A percentile compares a stretch with the other conserved stretches of the same genome.
Evolutionary conservation across 2,797 vertebrate genomes (phyloP).

Genomic region (Catharus ustulatus): DNA sequence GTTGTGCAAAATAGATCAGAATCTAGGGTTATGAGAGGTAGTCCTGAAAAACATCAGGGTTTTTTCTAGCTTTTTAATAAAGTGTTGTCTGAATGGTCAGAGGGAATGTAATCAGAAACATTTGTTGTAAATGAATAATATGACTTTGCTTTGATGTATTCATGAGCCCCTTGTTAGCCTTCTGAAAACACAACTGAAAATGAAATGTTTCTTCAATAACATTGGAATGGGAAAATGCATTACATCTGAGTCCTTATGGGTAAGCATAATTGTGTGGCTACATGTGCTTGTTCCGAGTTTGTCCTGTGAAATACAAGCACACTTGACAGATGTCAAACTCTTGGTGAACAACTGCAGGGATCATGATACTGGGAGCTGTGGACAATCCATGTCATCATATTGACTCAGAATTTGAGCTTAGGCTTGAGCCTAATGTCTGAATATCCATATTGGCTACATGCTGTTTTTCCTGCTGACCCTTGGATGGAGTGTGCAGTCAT

Average conservation of each 20-base stretch:
- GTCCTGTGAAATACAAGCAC: not conserved
- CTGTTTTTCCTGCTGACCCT: not conserved
- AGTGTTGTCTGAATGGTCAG: not conserved
- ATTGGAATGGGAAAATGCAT: constrained; percentile 19
- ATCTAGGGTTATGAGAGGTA: not conserved
- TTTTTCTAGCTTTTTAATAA: not conserved
- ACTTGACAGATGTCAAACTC: not conserved
- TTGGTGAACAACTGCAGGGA: not conserved
- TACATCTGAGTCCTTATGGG: constrained; percentile 4
- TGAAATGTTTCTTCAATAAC: constrained; percentile 42
- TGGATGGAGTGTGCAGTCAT: not conserved
- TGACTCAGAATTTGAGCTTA: not conserved
- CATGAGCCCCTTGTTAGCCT: constrained; percentile 21
- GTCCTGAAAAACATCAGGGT: not conserved
- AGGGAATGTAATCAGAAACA: constrained; percentile 46
- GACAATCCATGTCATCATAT: not conserved
- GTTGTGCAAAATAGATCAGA: not conserved
- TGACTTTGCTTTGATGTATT: constrained; percentile 44
- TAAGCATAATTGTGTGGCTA: not conserved
- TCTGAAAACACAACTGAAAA: constrained; percentile 48
- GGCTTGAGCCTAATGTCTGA: not conserved
- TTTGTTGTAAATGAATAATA: constrained; percentile 47
- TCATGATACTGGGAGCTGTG: not conserved
- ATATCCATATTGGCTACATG: not conserved
- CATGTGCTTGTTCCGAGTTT: not conserved